phyloP scores from a whole-genome alignment of 64 coral and sea anemone genomes.

The Stylophora pistillata region DNA sequence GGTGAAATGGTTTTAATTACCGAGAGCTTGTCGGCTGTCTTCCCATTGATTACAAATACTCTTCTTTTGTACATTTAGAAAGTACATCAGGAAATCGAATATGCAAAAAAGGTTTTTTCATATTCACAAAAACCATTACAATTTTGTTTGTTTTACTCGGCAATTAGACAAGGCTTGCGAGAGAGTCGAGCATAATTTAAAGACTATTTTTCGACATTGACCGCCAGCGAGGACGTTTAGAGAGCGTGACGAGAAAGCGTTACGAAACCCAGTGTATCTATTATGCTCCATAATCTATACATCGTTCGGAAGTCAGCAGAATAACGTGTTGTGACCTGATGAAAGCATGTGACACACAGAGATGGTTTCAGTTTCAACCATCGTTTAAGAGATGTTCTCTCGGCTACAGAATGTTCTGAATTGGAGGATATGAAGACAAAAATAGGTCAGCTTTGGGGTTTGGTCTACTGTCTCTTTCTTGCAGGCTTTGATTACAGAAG shows the following conservation, averaged over 20 bases:
- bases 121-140: not conserved
- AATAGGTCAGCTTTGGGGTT: not conserved
- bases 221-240: not conserved
- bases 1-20: not conserved
- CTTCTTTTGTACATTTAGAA: too few relatives aligned
- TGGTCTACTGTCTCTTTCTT: not conserved
- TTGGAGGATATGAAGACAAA: not conserved
- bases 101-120: not conserved
- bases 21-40: not conserved
- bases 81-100: not conserved
- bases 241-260: slow-evolving; percentile 26
- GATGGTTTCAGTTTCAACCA: slow-evolving; percentile 22
- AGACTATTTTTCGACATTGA: not conserved
- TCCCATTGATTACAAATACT: not conserved
- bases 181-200: too few relatives aligned
- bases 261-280: not conserved
- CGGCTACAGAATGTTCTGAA: not conserved
- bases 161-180: too few relatives aligned
- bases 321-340: not conserved
- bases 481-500: not conserved
- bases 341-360: not conserved
- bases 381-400: not conserved
- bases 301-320: not conserved
- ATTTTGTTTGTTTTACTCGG: not conserved
- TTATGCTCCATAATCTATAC: too few relatives aligned